phyloP scores from a whole-genome alignment of 1,140 invertebrate species.

The Arctopsyche grandis region DNA sequence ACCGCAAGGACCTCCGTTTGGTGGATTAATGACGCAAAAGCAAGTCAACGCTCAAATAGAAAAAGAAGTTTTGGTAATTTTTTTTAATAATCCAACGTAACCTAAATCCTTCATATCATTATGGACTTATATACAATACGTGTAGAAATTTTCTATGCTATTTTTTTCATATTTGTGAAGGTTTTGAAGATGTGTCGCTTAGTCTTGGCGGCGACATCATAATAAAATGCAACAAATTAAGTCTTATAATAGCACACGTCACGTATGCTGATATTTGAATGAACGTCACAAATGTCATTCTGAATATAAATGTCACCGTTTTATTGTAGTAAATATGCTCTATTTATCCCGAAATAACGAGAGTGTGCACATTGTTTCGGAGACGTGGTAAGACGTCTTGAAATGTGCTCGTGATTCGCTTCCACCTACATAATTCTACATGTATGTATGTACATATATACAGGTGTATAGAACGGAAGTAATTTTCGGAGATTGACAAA shows the following conservation, averaged over 20 bases:
- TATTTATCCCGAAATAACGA: not conserved
- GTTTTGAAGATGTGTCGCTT: too few relatives aligned
- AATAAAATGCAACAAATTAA: not conserved
- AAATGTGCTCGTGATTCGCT: too few relatives aligned
- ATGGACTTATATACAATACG: not conserved
- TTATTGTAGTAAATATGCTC: not conserved
- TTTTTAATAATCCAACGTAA: not conserved
- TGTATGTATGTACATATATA: too few relatives aligned
- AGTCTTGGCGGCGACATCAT: too few relatives aligned
- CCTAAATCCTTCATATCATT: not conserved
- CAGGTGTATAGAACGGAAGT: too few relatives aligned
- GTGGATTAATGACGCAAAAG: conserved; percentile 28
- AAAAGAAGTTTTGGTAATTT: conserved; percentile 67
- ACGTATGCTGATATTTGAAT: not conserved
- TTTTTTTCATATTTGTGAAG: not conserved
- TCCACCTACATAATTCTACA: too few relatives aligned
- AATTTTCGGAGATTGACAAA: too few relatives aligned
- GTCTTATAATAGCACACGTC: not conserved
- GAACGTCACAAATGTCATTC: not conserved
- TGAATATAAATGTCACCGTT: not conserved
- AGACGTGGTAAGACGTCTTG: too few relatives aligned
- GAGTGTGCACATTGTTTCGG: too few relatives aligned
- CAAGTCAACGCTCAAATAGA: conserved; percentile 61
- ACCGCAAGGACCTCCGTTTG: conserved; percentile 40
- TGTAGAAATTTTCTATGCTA: not conserved